Evolutionary conservation across 2,113 vertebrate species (phyloP).

Genomic region (Narcine bancroftii): DNA sequence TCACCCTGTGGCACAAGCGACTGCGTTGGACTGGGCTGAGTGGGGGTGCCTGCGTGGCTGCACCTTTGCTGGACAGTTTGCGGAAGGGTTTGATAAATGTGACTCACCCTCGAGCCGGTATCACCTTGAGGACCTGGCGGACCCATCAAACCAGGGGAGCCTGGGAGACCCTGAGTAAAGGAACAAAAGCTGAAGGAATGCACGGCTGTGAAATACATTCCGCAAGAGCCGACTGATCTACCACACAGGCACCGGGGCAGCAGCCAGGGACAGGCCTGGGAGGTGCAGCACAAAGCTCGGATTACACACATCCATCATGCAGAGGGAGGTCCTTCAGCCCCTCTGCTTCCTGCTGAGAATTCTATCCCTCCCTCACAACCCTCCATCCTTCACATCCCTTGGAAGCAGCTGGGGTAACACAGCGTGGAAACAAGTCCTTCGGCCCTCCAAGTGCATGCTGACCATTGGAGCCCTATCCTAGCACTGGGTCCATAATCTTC

Average conservation of each 20-base stretch:
- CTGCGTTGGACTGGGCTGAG: not conserved
- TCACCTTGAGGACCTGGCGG: constrained; percentile 80
- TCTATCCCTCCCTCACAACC: no score
- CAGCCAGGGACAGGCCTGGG: no score
- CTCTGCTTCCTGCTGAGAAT: not conserved
- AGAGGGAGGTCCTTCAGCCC: not conserved
- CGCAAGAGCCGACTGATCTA: not conserved
- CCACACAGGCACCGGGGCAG: no score
- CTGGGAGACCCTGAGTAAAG: constrained; percentile 76
- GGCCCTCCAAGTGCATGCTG: no score
- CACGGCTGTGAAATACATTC: constrained; percentile 35
- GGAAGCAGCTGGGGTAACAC: no score
- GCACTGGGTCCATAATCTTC: no score
- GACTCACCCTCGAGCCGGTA: constrained; percentile 86
- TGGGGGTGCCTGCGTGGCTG: not conserved
- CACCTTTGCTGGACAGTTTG: not conserved
- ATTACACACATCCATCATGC: not conserved
- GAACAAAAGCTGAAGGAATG: constrained; percentile 28
- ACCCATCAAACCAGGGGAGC: constrained; percentile 81
- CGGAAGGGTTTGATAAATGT: not conserved
- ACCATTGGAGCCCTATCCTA: no score
- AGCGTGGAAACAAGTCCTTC: no score
- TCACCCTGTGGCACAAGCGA: no score
- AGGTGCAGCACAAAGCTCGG: not conserved
- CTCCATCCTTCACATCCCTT: no score